Conservation (phyloP, 2,888 invertebrate species). For the Cosmia pyralina region DNA sequence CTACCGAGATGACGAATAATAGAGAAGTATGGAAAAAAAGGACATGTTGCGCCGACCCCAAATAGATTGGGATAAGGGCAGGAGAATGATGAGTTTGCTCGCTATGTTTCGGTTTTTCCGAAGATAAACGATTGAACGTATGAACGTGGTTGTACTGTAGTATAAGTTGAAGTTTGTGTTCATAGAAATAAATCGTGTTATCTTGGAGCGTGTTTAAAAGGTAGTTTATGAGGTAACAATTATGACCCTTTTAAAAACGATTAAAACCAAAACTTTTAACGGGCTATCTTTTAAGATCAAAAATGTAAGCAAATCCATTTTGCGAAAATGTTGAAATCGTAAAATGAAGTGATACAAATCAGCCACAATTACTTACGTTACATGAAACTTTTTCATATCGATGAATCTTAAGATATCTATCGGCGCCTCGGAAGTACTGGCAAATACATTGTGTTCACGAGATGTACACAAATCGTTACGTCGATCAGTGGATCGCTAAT, state of each 20-base stretch:
- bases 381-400: slow-evolving; percentile 39
- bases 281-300: neutral
- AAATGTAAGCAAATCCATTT: neutral
- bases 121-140: too few relatives aligned
- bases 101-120: too few relatives aligned
- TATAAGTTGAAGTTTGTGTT: neutral
- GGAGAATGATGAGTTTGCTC: too few relatives aligned
- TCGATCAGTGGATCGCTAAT: slow-evolving; percentile 67
- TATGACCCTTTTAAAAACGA: neutral
- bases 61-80: too few relatives aligned
- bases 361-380: slow-evolving; percentile 2
- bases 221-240: neutral
- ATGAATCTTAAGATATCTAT: slow-evolving; percentile 50
- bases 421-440: slow-evolving; percentile 59
- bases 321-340: slow-evolving; percentile 13
- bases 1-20: too few relatives aligned
- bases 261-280: neutral
- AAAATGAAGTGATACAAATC: neutral
- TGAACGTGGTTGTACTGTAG: too few relatives aligned
- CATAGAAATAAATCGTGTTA: neutral
- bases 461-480: slow-evolving; percentile 68
- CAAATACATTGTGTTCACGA: slow-evolving; percentile 64
- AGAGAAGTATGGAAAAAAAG: too few relatives aligned
- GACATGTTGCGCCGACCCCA: too few relatives aligned
- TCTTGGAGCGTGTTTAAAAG: too few relatives aligned